phyloP scores from a whole-genome alignment of 1,140 invertebrate genomes.

The Lasioglossum baleicum region DNA sequence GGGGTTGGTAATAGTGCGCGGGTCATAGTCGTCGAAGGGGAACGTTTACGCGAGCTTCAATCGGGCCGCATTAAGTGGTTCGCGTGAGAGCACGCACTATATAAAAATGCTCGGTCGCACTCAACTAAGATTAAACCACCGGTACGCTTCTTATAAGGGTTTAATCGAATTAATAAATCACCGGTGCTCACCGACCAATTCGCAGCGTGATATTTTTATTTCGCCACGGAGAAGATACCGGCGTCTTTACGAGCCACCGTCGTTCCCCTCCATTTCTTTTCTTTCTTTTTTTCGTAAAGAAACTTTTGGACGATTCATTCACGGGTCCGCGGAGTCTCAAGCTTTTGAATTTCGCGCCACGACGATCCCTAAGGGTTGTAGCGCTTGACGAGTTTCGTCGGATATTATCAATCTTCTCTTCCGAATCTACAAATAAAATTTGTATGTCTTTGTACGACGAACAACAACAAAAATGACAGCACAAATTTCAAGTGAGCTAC shows the following conservation, averaged over 20 bases:
- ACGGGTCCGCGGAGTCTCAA: not conserved
- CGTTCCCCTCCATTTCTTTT: not conserved
- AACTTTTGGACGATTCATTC: too few relatives aligned
- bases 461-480: not conserved
- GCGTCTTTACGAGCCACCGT: slow-evolving; percentile 15
- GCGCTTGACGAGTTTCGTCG: too few relatives aligned
- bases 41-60: slow-evolving; percentile 54
- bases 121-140: slow-evolving; percentile 70
- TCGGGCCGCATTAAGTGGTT: slow-evolving; percentile 56
- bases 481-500: too few relatives aligned
- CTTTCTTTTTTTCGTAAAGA: not conserved
- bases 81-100: slow-evolving; percentile 71
- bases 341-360: not conserved
- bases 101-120: slow-evolving; percentile 68
- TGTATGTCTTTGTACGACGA: too few relatives aligned
- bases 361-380: not conserved
- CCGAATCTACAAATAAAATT: too few relatives aligned
- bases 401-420: too few relatives aligned
- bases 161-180: slow-evolving; percentile 77
- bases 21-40: slow-evolving; percentile 37
- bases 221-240: slow-evolving; percentile 13
- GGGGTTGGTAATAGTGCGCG: slow-evolving; percentile 25
- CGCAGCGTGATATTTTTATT: slow-evolving; percentile 71
- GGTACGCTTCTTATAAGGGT: slow-evolving; percentile 66
- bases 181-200: slow-evolving; percentile 56